Evolutionary conservation across 2,888 invertebrate species (phyloP), one percentile per base, ranked within the genome.

Genomic region (Lymantria dispar): DNA sequence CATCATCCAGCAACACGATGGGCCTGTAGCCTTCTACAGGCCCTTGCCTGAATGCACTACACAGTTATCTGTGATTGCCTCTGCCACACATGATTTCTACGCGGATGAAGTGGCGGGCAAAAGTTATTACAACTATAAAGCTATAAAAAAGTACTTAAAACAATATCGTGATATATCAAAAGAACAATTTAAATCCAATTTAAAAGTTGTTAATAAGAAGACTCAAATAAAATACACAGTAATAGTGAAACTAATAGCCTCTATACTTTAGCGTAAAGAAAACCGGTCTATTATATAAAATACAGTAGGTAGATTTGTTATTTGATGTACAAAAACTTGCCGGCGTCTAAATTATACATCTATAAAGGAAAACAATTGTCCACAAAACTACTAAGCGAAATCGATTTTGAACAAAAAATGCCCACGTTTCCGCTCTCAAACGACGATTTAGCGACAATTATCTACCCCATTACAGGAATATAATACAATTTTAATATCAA

Each of bases 401-500:
- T 87, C 87, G 85, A 87, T 88, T 87, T 84, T 58, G 62, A 66
- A 71, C 69, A 72, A 80, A 67, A 67, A 67, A 83, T 79, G 76
- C 71, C 58, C 59, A 65, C 73, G 76, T 89, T 86, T 88, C 87
- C 88, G 86, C 76, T 75, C 71, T 59, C 78, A 85, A 86, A 75
- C 76, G 81, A 73, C 80, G 78, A 75, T 86, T 87, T 85, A 80
- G 74, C 78, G 80, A 80, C 81, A 77, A 79, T 87, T 84, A 82
- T 74, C 48, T 49, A 67, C 70, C 72, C 75, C 73, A 80, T 84
- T 83, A 79, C 43, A 15, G 39, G 22, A 36, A 52, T 47, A 75
- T 87, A 85, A 87, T 86, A 83, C 77, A 74, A 80, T 79, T 84
- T 85, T 85, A 85, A 87, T 86, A 77, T 77, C 76, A 72, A 73